Percentiles rank a stretch among this genome's conserved stretches.
These are phyloP conservation scores for Heloderma charlesbogerti DNA, from an alignment of 2,113 vertebrate genomes.

Conservation along the genomic window DNA sequence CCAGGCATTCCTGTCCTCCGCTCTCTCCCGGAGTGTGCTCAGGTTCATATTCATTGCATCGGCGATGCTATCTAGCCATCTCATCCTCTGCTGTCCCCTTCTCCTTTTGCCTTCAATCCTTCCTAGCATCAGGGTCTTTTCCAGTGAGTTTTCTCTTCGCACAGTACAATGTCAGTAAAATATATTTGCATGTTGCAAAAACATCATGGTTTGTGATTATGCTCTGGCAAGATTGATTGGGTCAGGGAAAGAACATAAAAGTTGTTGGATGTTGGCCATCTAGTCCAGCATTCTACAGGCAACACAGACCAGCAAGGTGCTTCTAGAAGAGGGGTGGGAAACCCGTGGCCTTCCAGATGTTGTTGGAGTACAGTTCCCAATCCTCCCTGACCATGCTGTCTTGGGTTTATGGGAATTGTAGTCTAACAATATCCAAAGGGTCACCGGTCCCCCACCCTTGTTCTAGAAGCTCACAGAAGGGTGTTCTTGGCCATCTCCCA, in stretches of 20 bases:
- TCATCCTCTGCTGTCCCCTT: too few relatives aligned
- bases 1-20: too few relatives aligned
- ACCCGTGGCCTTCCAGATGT: neutral
- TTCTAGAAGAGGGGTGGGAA: neutral
- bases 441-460: too few relatives aligned
- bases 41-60: too few relatives aligned
- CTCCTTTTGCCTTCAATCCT: too few relatives aligned
- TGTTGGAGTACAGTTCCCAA: neutral
- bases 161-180: neutral
- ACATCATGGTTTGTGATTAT: neutral
- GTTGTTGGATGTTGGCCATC: neutral
- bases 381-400: neutral
- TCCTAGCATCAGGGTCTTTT: too few relatives aligned
- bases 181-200: neutral
- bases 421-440: too few relatives aligned
- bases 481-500: neutral
- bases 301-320: neutral
- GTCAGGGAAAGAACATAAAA: neutral
- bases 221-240: neutral
- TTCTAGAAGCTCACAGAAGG: neutral
- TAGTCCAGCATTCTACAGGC: neutral
- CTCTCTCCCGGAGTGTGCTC: too few relatives aligned
- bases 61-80: too few relatives aligned
- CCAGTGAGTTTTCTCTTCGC: too few relatives aligned
- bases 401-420: too few relatives aligned